phyloP scores from a whole-genome alignment of 2,113 vertebrate species.

The Silurus meridionalis region DNA sequence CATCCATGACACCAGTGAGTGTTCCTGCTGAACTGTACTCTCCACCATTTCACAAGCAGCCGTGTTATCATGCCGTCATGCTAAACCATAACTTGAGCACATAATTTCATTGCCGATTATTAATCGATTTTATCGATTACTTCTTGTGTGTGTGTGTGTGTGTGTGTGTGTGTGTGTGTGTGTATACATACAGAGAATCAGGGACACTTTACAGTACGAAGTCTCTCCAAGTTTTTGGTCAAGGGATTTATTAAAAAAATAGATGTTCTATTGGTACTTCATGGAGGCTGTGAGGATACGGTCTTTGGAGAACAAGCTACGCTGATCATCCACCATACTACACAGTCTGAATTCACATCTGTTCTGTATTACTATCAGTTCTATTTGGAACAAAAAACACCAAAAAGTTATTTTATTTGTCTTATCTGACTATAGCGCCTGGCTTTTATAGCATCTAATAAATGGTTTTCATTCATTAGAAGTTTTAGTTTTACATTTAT shows the following conservation, averaged over 20 bases:
- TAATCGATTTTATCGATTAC: no score
- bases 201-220: not conserved
- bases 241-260: not conserved
- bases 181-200: not conserved
- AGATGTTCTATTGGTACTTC: not conserved
- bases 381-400: not conserved
- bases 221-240: not conserved
- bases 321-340: not conserved
- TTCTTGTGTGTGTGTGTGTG: no score
- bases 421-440: not conserved
- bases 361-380: not conserved
- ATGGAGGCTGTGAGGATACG: not conserved
- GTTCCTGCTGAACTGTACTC: no score
- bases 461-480: no score
- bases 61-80: no score
- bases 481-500: not conserved
- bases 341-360: not conserved
- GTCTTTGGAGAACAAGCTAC: not conserved
- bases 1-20: no score
- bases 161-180: no score
- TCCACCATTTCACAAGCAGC: no score
- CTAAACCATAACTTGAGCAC: no score
- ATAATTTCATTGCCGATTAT: no score
- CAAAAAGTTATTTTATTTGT: not conserved
- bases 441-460: not conserved